phyloP scores from a whole-genome alignment of 2,888 invertebrate genomes.

The Sericinus montela region DNA sequence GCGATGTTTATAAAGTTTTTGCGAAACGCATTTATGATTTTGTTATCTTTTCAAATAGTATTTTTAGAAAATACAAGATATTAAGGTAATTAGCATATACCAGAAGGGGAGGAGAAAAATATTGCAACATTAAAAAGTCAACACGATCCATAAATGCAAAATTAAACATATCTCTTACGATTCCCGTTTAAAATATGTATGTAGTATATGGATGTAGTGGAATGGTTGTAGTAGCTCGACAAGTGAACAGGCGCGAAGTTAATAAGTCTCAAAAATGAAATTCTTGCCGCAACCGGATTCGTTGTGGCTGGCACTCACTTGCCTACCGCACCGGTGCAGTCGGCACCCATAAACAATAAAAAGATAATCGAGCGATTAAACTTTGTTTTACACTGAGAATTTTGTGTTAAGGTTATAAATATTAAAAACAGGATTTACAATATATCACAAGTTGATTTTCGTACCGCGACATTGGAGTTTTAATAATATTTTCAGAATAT shows the following conservation, averaged over 20 bases:
- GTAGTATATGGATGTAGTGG: no score
- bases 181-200: background rate
- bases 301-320: constrained; percentile 3
- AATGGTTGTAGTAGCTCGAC: no score
- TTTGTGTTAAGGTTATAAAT: background rate
- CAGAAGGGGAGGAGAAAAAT: no score
- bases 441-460: background rate
- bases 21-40: no score
- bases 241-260: constrained; percentile 10
- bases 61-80: no score
- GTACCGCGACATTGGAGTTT: no score
- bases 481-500: no score
- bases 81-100: no score
- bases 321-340: constrained; percentile 10
- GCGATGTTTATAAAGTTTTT: constrained; percentile 1
- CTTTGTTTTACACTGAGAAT: background rate
- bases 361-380: background rate
- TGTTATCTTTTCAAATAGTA: no score
- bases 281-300: constrained; percentile 17
- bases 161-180: no score
- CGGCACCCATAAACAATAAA: constrained; percentile 8
- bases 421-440: background rate
- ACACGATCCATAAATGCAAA: no score
- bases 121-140: no score
- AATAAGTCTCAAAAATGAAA: constrained; percentile 19